Evolutionary conservation across 2,888 invertebrate genomes (phyloP).

Genomic region (Troglohyphantes excavatus): DNA sequence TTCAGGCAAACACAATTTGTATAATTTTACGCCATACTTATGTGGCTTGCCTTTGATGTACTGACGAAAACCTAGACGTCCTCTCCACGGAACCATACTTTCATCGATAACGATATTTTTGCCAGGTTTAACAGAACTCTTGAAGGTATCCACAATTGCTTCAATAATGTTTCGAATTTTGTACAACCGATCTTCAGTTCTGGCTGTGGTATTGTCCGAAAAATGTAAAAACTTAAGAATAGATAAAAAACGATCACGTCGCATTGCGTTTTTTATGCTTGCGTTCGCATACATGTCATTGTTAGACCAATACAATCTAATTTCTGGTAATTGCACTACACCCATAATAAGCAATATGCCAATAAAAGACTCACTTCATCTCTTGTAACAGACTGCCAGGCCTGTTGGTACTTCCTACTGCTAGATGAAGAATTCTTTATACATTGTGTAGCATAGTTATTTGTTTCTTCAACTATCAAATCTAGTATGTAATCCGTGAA

Average conservation of each 20-base stretch:
- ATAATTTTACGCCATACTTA: conserved; percentile 81
- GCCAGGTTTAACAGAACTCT: conserved; percentile 30
- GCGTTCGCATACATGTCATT: conserved; percentile 29
- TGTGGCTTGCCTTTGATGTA: conserved; percentile 81
- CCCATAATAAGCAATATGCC: conserved; percentile 42
- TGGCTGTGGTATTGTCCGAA: conserved; percentile 50
- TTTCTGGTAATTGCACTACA: conserved; percentile 11
- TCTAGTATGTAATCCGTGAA: conserved; percentile 55
- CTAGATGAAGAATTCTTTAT: conserved; percentile 61
- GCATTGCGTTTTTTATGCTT: conserved; percentile 39
- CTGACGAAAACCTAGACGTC: conserved; percentile 81
- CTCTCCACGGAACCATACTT: conserved; percentile 81
- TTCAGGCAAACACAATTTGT: conserved; percentile 81
- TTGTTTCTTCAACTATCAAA: conserved; percentile 57
- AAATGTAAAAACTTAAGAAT: conserved; percentile 55
- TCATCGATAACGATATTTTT: conserved; percentile 81
- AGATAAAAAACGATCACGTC: conserved; percentile 48
- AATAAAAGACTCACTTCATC: conserved; percentile 35
- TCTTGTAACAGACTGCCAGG: conserved; percentile 34
- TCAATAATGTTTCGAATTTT: conserved; percentile 68
- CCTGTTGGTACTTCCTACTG: conserved; percentile 34
- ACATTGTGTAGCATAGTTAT: conserved; percentile 53
- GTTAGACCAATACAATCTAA: conserved; percentile 32
- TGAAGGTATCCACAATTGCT: conserved; percentile 38
- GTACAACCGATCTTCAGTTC: conserved; percentile 50